Base-by-base conservation (phyloP, 2,797 vertebrate species). In the Acanthurus tractus region DNA sequence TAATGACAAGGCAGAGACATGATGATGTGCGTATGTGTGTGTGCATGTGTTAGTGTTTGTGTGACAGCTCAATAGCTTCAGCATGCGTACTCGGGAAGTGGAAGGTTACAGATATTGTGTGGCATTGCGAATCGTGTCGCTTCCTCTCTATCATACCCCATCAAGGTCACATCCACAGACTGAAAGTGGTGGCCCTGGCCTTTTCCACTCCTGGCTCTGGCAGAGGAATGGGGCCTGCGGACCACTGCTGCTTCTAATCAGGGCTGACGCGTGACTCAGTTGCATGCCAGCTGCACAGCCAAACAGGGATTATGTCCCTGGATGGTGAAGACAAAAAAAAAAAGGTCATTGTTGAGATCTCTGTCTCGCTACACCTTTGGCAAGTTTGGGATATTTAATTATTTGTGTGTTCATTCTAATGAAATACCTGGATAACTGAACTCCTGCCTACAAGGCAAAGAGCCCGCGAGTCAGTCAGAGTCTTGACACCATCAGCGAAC, bases 251-350 rank as follows among this genome's bases (percentile, higher is more conserved):
- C 93, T 94, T 94, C 94, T 96, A 95, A 95, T 96, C 94, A 92
- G 90, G 92, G 90, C 90, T 94, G 95, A 96, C 91, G 93, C 83
- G 92, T 96, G 95, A 96, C 94, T 96, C 95, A 95, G 94, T 93
- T 79, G 91, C 90, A 93, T 92, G 93, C 93, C 94, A 94, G 93
- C 89, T 93, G 88, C 83, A 89, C 89, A 89, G 93, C 91, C 89
- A 90, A 91, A 92, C 85, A 78, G 83, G 88, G 90, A 94, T 94
- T 94, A 90, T 94, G 92, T 93, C 93, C 93, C 89, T 89, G 89
- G 93, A 95, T 93, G 89, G 91, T 92, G 91, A 93, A 92, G 88
- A 92, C 85, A 65, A 86, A 86, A 87, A 83, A 87, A 83, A 91
- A 93, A 95, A 93, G 92, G 92, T 95, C 92, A 94, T 74, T 48